Evolutionary conservation across 2,797 vertebrate species (phyloP).

Genomic region (Platalea minor): DNA sequence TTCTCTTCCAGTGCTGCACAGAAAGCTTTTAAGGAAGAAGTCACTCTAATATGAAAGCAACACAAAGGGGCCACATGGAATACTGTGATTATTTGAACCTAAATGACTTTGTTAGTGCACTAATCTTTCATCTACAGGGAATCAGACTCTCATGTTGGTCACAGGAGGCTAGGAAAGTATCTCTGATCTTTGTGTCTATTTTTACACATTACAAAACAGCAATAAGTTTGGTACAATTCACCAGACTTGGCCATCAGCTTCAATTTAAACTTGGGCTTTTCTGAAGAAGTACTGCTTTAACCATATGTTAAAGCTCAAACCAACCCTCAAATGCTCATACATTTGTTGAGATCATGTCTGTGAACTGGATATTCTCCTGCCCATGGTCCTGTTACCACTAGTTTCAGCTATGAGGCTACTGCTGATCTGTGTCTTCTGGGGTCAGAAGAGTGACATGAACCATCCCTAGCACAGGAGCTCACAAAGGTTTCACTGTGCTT

Average conservation of each 20-base stretch:
- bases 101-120: neutral
- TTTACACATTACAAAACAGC: slow-evolving; percentile 6
- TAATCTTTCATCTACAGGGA: slow-evolving; percentile 5
- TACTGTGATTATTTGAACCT: neutral
- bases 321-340: neutral
- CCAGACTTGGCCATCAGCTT: neutral
- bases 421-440: neutral
- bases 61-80: neutral
- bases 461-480: neutral
- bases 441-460: neutral
- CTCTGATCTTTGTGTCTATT: neutral
- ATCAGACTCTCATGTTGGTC: neutral
- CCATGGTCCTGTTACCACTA: neutral
- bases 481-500: neutral
- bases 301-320: neutral
- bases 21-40: slow-evolving; percentile 14
- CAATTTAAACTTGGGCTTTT: neutral
- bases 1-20: neutral
- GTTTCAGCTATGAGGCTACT: neutral
- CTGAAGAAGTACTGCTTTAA: neutral
- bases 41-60: neutral
- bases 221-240: neutral
- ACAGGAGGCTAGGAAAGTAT: neutral
- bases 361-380: neutral
- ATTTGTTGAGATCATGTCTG: neutral